Evolutionary conservation across 1,140 invertebrate genomes (phyloP), one percentile per base, ranked within the genome.

Genomic region (Copidosoma floridanum): DNA sequence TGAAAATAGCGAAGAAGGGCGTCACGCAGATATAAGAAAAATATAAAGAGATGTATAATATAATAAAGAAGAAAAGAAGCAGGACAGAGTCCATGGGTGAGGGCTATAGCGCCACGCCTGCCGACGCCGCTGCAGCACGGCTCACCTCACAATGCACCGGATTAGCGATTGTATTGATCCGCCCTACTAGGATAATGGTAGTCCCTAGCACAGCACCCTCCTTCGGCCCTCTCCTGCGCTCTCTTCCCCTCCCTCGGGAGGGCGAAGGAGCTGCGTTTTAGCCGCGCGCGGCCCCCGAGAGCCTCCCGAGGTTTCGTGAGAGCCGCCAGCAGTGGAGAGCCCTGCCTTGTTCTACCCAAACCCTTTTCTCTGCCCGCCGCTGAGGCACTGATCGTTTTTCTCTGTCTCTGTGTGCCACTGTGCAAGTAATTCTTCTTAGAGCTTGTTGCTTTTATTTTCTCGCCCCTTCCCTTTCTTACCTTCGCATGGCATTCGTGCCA

Each of bases 141-240:
- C 73, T 77, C 73, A 74, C 66, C 72, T 77, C 75, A 75, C 75
- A 77, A 76, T 76, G 75, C 74, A 76, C 71, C 74, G 75, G 75
- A 77, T 77, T 77, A 77, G 75, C 73, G 74, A 77, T 80, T 77
- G 78, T 80, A 80, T 80, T 80, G 78, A 80, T 80, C 78, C 78
- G 74, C 76, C 76, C 78, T 78, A 75, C 64, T 67, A 68, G 68
- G 71, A 76, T 78, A n/a, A n/a, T n/a, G n/a, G n/a, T n/a, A 78
- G 75, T 77, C 69, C 72, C 76, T 77, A 75, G 66, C 69, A 71
- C 65, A n/a, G n/a, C n/a, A n/a, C n/a, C 67, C 72, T 63, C 68
- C 67, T 59, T 67, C 38, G 64, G 54, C 58, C 56, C 60, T 37
- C 59, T 12, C 56, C 48, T 58, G 41, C n/a, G n/a, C 55, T 60